A percentile compares a stretch with the other conserved stretches of the same genome.
Evolutionary conservation across 2,888 invertebrate genomes (phyloP).

Genomic region (Brachynemurus nebulosus): DNA sequence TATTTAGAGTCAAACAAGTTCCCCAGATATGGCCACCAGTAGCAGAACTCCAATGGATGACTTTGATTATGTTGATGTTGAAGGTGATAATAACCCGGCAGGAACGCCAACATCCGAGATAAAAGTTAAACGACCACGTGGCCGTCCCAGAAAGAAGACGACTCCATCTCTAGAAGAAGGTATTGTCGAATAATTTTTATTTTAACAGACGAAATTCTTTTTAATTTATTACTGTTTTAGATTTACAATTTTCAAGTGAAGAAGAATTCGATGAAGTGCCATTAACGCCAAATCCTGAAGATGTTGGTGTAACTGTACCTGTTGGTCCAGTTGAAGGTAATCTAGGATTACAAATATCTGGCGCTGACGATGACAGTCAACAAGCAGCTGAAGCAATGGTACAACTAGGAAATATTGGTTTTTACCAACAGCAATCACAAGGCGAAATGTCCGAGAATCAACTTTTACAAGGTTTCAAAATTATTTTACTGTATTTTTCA

Average conservation of each 20-base stretch:
- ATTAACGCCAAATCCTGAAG: conserved; percentile 38
- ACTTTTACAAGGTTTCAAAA: conserved; percentile 23
- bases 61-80: conserved; percentile 51
- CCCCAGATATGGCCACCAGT: conserved; percentile 37
- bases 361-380: conserved; percentile 32
- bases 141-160: conserved; percentile 31
- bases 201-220: conserved; percentile 10
- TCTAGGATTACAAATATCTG: conserved; percentile 18
- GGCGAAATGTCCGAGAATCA: conserved; percentile 17
- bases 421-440: conserved; percentile 35
- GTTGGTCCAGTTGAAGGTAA: conserved; percentile 28
- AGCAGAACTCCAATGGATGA: conserved; percentile 34
- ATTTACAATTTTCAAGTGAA: conserved; percentile 58
- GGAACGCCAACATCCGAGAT: conserved; percentile 27
- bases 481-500: too few relatives aligned
- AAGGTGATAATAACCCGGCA: conserved; percentile 35
- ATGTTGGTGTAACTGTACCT: conserved; percentile 30
- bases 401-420: conserved; percentile 52
- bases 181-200: conserved; percentile 9
- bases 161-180: conserved; percentile 32
- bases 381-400: conserved; percentile 68
- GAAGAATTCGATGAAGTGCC: conserved; percentile 50
- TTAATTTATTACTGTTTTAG: conserved; percentile 26
- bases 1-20: conserved; percentile 40
- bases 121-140: conserved; percentile 28